Percentiles rank a stretch among this genome's conserved stretches.
phyloP scores from a whole-genome alignment of 37 sponge, comb jelly and placozoan species.

The Sycon ciliatum region DNA sequence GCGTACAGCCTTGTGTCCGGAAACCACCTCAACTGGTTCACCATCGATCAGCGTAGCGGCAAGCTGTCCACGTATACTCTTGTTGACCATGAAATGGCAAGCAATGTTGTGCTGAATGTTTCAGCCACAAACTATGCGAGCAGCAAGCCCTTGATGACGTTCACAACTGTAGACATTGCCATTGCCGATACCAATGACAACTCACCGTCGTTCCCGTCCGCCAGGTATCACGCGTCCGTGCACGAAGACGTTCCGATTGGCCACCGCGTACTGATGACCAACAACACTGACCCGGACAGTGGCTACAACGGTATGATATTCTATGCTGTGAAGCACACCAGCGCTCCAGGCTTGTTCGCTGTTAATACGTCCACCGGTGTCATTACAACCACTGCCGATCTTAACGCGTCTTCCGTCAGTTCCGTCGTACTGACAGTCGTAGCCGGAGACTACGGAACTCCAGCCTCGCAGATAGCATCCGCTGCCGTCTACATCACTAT shows the following conservation, averaged over 20 bases:
- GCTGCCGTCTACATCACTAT: slow-evolving; percentile 28
- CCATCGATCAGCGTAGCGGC: too few species aligned
- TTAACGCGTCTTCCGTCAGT: background rate
- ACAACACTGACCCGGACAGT: slow-evolving; percentile 42
- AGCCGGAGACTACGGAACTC: slow-evolving; percentile 49
- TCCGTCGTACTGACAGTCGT: slow-evolving; percentile 22
- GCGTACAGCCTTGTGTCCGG: too few species aligned
- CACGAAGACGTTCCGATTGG: slow-evolving; percentile 25
- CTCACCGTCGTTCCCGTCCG: slow-evolving; percentile 37
- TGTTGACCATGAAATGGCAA: too few species aligned
- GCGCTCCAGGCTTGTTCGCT: slow-evolving; percentile 26
- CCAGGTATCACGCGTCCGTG: slow-evolving; percentile 26
- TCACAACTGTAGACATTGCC: slow-evolving; percentile 24
- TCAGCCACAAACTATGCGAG: too few species aligned
- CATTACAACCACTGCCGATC: slow-evolving; percentile 21
- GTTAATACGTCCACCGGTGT: slow-evolving; percentile 34
- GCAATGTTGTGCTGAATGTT: too few species aligned
- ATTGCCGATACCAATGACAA: slow-evolving; percentile 53
- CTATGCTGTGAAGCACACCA: slow-evolving; percentile 39
- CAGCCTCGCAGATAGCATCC: slow-evolving; percentile 24
- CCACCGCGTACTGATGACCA: slow-evolving; percentile 23
- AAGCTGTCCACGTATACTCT: too few species aligned
- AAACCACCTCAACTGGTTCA: too few species aligned
- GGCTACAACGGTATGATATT: slow-evolving; percentile 53
- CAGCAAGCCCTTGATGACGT: too few species aligned